Evolutionary conservation across 2,888 invertebrate species (phyloP).

Genomic region (Melanotus villosus): DNA sequence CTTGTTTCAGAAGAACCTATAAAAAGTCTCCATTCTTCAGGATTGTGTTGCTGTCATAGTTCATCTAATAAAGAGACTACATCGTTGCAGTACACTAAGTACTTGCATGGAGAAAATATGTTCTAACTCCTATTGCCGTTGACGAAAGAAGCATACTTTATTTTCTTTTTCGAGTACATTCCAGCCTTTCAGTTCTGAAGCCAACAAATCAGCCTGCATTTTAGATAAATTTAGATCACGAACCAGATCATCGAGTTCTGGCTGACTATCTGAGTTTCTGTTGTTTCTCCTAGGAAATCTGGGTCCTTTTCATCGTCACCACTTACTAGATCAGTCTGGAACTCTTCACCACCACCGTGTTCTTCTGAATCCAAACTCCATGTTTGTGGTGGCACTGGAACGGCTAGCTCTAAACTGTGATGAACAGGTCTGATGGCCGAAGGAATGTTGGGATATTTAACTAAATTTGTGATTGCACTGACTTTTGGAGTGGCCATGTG

Average conservation of each 20-base stretch:
- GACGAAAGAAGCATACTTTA: not conserved
- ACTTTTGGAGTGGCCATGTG: too few species aligned
- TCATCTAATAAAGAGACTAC: too few species aligned
- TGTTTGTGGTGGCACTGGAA: not conserved
- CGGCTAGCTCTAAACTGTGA: not conserved
- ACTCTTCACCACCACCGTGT: not conserved
- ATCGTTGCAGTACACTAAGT: too few species aligned
- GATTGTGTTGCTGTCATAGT: too few species aligned
- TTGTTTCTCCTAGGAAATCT: not conserved
- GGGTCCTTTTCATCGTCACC: not conserved
- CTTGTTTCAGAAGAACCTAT: too few species aligned
- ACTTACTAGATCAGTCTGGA: not conserved
- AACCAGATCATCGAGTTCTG: conserved; percentile 2
- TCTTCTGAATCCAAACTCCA: too few species aligned
- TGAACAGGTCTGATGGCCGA: not conserved
- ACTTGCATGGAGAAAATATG: not conserved
- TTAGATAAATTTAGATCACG: not conserved
- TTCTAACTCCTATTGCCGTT: not conserved
- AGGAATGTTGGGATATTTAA: not conserved
- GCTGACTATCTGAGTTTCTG: not conserved
- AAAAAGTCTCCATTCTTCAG: too few species aligned
- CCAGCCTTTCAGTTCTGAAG: not conserved
- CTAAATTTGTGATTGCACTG: too few species aligned
- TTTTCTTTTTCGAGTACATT: not conserved
- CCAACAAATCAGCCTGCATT: not conserved